Percentiles rank a stretch among this genome's conserved stretches.
Conservation (phyloP, 2,113 vertebrate genomes). For the Jaculus jaculus region DNA sequence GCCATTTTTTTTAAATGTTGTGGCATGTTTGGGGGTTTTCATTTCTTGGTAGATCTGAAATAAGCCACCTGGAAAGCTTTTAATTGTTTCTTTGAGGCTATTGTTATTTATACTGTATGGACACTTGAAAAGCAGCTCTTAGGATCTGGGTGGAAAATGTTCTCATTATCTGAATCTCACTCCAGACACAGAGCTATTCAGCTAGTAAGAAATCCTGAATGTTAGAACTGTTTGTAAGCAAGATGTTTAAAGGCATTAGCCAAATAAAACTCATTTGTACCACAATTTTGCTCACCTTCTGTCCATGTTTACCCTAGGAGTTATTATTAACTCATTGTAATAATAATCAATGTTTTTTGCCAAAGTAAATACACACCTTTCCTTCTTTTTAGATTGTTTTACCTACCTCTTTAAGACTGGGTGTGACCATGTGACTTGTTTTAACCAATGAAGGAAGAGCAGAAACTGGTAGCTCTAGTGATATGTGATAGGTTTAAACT, state of each 20-base stretch:
- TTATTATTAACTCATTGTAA: conserved; percentile 36
- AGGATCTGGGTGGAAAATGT: conserved; percentile 46
- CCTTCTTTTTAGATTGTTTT: neutral
- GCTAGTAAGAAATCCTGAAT: conserved; percentile 36
- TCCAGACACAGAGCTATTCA: conserved; percentile 37
- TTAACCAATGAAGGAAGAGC: conserved; percentile 45
- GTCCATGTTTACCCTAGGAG: conserved; percentile 26
- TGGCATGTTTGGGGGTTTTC: conserved; percentile 72
- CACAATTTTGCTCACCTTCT: conserved; percentile 51
- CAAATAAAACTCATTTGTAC: conserved; percentile 51
- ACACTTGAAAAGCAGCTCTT: conserved; percentile 64
- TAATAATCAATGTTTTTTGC: conserved; percentile 54
- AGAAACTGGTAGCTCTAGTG: neutral
- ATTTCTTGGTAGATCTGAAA: conserved; percentile 75
- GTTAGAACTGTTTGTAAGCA: conserved; percentile 38
- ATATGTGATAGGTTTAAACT: neutral
- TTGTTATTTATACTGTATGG: conserved; percentile 69
- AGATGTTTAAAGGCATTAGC: conserved; percentile 24
- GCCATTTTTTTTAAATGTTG: conserved; percentile 69
- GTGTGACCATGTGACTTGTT: conserved; percentile 30
- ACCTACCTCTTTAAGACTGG: neutral
- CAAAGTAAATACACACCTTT: conserved; percentile 44
- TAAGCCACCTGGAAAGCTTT: conserved; percentile 77
- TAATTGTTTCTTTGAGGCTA: conserved; percentile 76
- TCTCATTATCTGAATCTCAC: conserved; percentile 60